These are phyloP conservation scores for Micromussa lordhowensis DNA, from an alignment of 92 coral and sea anemone species.

Conservation along the genomic window DNA sequence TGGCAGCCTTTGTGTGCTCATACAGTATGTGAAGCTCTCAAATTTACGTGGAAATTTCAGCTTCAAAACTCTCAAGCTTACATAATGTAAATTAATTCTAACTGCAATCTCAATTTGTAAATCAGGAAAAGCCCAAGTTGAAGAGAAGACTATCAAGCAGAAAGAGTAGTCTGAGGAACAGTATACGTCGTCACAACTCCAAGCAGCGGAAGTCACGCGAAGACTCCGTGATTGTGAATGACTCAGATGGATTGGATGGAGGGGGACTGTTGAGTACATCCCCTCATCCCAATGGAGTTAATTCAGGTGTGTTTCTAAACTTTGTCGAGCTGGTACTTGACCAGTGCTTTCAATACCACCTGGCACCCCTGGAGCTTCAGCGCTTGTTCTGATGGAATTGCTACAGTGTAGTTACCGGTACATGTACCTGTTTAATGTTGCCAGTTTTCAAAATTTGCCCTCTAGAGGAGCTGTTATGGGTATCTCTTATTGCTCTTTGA, in stretches of 20 bases:
- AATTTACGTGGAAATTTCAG: background rate
- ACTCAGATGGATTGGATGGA: conserved; percentile 82
- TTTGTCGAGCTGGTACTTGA: background rate
- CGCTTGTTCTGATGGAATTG: no score
- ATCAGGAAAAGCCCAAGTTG: conserved; percentile 71
- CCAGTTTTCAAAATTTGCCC: no score
- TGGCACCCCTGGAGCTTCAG: no score
- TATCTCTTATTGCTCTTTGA: no score
- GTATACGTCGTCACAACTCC: conserved; percentile 87
- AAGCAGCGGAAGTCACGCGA: conserved; percentile 65
- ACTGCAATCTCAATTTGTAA: background rate
- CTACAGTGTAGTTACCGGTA: no score
- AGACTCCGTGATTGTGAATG: conserved; percentile 61
- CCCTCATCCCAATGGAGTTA: conserved; percentile 45
- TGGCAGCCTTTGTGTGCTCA: background rate
- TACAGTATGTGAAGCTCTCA: background rate
- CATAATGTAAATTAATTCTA: background rate
- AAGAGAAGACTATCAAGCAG: conserved; percentile 83
- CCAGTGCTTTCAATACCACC: no score
- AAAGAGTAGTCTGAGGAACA: conserved; percentile 88
- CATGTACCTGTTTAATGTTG: no score
- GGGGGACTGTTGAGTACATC: conserved; percentile 76
- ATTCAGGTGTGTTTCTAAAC: conserved; percentile 58
- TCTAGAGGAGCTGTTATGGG: no score
- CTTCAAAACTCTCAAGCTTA: background rate